phyloP scores from a whole-genome alignment of 2,888 invertebrate species.

The Digitonthophagus gazella region DNA sequence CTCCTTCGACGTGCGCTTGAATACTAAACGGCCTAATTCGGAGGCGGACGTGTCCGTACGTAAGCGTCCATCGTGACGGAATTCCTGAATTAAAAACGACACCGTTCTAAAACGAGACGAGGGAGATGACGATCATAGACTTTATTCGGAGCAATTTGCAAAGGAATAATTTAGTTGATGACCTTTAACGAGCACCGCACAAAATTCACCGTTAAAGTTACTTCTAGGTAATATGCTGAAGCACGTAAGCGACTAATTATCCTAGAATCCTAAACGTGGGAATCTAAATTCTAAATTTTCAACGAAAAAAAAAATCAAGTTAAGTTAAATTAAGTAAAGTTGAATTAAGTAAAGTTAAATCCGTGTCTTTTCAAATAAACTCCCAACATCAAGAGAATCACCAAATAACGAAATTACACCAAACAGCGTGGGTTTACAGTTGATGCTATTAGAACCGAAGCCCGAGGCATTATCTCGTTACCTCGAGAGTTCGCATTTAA shows the following conservation, averaged over 20 bases:
- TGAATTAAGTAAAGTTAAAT: too few species aligned
- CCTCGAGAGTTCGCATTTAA: constrained; percentile 5
- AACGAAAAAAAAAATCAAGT: neutral
- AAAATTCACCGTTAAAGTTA: too few species aligned
- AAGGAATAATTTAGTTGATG: neutral
- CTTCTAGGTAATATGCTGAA: neutral
- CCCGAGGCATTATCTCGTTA: constrained; percentile 22
- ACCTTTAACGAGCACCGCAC: neutral
- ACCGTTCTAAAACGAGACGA: neutral
- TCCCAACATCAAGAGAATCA: neutral
- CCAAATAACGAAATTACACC: neutral
- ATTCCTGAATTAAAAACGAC: neutral
- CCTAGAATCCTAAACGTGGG: too few species aligned
- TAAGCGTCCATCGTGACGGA: neutral
- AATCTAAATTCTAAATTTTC: neutral
- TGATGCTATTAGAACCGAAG: constrained; percentile 13
- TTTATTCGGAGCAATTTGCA: neutral
- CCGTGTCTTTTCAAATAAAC: neutral
- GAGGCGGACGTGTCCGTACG: neutral
- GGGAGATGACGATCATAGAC: neutral
- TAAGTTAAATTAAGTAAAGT: too few species aligned
- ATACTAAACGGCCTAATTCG: neutral
- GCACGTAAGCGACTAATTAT: neutral
- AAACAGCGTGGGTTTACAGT: constrained; percentile 2
- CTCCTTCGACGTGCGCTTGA: neutral